Conservation (phyloP, 2,888 invertebrate species). For the Cordilura impudica region DNA sequence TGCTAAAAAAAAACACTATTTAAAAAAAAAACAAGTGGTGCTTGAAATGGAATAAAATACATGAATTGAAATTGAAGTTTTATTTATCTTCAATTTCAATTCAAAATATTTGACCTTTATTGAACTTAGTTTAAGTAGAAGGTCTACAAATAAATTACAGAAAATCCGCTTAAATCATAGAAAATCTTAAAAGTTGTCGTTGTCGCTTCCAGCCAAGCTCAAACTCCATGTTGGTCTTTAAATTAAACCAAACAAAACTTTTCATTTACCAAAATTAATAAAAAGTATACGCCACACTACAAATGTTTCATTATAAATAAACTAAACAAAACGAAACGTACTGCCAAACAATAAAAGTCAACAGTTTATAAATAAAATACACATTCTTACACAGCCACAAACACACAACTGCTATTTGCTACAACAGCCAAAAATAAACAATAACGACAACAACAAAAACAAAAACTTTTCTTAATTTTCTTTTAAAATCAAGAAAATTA, state of each 20-base stretch:
- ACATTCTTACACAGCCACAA: not conserved
- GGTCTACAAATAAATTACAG: no score
- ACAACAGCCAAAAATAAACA: not conserved
- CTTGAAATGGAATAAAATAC: no score
- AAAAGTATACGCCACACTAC: conserved; percentile 39
- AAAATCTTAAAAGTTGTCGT: no score
- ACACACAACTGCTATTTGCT: conserved; percentile 18
- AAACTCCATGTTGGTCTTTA: not conserved
- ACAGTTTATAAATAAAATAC: conserved; percentile 30
- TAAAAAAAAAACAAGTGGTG: no score
- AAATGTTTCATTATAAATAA: conserved; percentile 13
- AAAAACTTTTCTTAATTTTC: conserved; percentile 49
- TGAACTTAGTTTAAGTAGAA: no score
- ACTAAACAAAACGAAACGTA: conserved; percentile 4
- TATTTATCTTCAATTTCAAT: no score
- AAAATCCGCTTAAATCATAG: no score
- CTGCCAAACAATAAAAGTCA: conserved; percentile 9
- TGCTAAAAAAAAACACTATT: no score
- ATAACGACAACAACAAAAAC: not conserved
- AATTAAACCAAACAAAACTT: conserved; percentile 5
- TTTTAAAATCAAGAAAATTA: conserved; percentile 52
- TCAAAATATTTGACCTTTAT: no score
- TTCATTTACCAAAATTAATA: conserved; percentile 40
- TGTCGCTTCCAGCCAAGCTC: no score
- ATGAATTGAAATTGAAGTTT: no score